Evolutionary conservation across 2,113 vertebrate species (phyloP), one percentile per base, ranked within the genome.

Genomic region (Zeus faber): DNA sequence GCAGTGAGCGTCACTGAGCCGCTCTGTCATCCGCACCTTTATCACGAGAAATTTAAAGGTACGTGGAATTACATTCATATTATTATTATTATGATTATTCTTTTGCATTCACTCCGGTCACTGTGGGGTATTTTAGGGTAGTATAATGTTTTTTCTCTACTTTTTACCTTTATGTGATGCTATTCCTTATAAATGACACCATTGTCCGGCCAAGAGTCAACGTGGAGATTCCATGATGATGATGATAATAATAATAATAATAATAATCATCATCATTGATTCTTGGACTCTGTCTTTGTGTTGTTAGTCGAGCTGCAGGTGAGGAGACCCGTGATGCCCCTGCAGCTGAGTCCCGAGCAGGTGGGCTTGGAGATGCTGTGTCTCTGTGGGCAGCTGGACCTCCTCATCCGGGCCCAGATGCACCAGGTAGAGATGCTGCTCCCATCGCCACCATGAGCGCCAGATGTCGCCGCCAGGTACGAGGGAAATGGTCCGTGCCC

Each of bases 311-410:
- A 90, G 54, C 58, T 91, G 56, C 85, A 89, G 56, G 56, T 91
- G 67, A 91, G 72, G 79, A 89, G 89, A 71, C 88, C 89, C 1
- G 69, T 91, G 68, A 79, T 84, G 80, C 87, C 89, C 0, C 53
- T 90, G 49, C 88, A 80, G 24, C 73, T 91, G 74, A 90, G 84
- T 70, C 80, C 85, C 5, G 85, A 90, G 56, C 90, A 90, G 78
- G 88, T 91, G 67, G 89, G 86, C 10, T 58, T 91, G 72, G 90
- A 92, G 83, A 91, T 92, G 85, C 39, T 90, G 70, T 89, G 84
- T 72, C 88, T 91, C 0, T 91, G 89, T 55, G 84, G 86, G 29
- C 89, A 91, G 51, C 84, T 91, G 72, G 89, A 91, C 78, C 83
- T 91, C n/a, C 83, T 91, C 52, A 85, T 91, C 74, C 81, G 88